Evolutionary conservation across 2,113 vertebrate species (phyloP).

Genomic region (Pampusana beccarii): DNA sequence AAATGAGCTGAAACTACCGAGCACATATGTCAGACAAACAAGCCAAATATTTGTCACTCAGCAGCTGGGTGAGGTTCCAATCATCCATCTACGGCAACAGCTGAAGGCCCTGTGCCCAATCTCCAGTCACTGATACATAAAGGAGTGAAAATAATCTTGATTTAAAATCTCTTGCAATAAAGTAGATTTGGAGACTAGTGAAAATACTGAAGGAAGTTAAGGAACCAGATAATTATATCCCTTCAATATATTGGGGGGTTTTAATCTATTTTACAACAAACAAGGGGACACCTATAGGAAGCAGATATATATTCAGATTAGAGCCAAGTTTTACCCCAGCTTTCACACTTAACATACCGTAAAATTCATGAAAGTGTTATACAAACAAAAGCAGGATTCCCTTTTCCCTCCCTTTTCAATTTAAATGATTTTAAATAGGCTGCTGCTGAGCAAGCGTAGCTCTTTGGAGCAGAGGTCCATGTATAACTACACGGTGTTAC

Average conservation of each 20-base stretch:
- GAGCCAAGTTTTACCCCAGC: conserved; percentile 4
- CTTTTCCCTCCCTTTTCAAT: background rate
- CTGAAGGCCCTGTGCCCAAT: background rate
- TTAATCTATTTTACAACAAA: background rate
- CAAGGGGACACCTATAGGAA: background rate
- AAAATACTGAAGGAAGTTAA: background rate
- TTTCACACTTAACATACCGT: background rate
- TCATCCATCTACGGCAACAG: background rate
- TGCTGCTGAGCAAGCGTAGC: conserved; percentile 1
- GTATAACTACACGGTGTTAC: conserved; percentile 21
- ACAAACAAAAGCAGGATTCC: background rate
- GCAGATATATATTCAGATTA: background rate
- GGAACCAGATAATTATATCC: background rate
- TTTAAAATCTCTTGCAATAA: background rate
- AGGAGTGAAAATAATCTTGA: background rate
- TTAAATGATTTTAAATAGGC: conserved; percentile 14
- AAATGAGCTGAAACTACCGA: conserved; percentile 13
- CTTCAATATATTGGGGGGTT: conserved; percentile 18
- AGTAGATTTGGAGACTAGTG: background rate
- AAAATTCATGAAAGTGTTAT: background rate
- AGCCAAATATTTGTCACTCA: background rate
- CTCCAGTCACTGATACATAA: background rate
- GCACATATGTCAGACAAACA: background rate
- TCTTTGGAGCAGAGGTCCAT: conserved; percentile 21
- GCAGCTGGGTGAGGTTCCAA: background rate